Evolutionary conservation across 2,797 vertebrate genomes (phyloP).

Genomic region (Urosaurus nigricauda): DNA sequence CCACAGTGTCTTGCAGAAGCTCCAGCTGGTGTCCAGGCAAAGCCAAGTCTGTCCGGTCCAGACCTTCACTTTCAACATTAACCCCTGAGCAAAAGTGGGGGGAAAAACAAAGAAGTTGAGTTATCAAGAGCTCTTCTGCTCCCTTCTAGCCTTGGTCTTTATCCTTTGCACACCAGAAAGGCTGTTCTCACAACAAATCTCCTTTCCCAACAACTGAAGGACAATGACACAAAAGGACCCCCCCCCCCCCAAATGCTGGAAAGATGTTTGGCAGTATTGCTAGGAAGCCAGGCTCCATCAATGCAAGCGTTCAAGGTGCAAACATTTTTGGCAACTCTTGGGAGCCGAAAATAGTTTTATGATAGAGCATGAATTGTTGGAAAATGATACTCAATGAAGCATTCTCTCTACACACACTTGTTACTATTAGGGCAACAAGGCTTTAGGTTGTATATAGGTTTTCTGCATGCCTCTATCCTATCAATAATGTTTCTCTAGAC

Average conservation of each 20-base stretch:
- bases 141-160: too few species aligned
- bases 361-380: not conserved
- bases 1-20: constrained; percentile 69
- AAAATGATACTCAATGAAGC: too few species aligned
- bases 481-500: too few species aligned
- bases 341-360: not conserved
- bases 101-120: not conserved
- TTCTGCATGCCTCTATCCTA: too few species aligned
- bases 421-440: not conserved
- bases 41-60: constrained; percentile 64
- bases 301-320: too few species aligned
- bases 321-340: not conserved
- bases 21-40: constrained; percentile 70
- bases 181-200: not conserved
- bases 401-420: too few species aligned
- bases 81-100: constrained; percentile 28
- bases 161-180: not conserved
- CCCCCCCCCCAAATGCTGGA: not conserved
- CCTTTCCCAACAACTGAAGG: not conserved
- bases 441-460: too few species aligned
- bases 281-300: not conserved
- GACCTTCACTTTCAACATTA: constrained; percentile 61
- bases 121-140: not conserved
- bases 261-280: not conserved
- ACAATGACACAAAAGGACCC: too few species aligned